A percentile compares a stretch with the other conserved stretches of the same genome.
phyloP scores from a whole-genome alignment of 1,140 invertebrate genomes.

The Oryzaephilus surinamensis region DNA sequence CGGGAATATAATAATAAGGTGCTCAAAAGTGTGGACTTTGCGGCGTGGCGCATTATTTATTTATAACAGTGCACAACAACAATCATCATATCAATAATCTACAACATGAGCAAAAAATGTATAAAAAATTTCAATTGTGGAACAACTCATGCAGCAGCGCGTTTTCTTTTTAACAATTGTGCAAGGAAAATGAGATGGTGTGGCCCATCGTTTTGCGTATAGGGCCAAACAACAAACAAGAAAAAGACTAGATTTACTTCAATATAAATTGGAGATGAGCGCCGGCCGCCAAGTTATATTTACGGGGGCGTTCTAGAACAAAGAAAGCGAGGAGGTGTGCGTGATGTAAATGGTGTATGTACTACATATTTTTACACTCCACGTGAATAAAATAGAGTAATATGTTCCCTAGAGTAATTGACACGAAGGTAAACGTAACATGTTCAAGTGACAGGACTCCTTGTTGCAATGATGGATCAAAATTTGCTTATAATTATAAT shows the following conservation, averaged over 20 bases:
- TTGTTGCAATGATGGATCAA: constrained; percentile 8
- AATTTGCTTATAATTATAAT: too few species aligned
- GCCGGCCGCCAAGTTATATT: too few species aligned
- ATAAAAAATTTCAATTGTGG: constrained; percentile 27
- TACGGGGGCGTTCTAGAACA: too few species aligned
- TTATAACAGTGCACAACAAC: constrained; percentile 31
- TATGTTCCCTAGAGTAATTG: constrained; percentile 40
- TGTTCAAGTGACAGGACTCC: constrained; percentile 21
- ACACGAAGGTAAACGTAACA: constrained; percentile 38
- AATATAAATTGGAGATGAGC: too few species aligned
- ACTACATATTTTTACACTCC: constrained; percentile 28
- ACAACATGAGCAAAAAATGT: constrained; percentile 35
- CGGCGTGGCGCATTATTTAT: constrained; percentile 25
- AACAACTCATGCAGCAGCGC: constrained; percentile 22
- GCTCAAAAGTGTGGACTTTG: constrained; percentile 28
- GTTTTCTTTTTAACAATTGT: constrained; percentile 8
- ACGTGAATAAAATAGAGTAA: constrained; percentile 33
- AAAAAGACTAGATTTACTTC: not conserved
- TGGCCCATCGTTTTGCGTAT: not conserved
- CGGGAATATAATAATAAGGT: constrained; percentile 6
- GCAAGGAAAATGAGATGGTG: constrained; percentile 17
- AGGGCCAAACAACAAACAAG: constrained; percentile 6
- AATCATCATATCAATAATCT: constrained; percentile 32
- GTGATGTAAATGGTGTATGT: too few species aligned
- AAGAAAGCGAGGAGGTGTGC: constrained; percentile 11